These are phyloP conservation scores for Himalopsyche kuldschensis DNA, from an alignment of 2,888 invertebrate species.

Conservation along the genomic window DNA sequence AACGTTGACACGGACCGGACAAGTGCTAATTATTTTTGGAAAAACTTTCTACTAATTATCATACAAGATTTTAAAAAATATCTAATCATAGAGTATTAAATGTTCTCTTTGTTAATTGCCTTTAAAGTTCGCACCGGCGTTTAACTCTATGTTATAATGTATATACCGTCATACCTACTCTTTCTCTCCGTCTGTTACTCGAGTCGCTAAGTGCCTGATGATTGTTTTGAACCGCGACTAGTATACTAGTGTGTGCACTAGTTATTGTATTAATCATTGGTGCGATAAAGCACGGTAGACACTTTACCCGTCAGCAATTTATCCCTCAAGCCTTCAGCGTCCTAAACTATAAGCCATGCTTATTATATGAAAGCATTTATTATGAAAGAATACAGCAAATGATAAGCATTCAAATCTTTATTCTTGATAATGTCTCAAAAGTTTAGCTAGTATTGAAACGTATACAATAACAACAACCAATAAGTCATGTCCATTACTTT, in stretches of 20 bases:
- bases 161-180: not conserved
- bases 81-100: too few relatives aligned
- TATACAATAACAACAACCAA: too few relatives aligned
- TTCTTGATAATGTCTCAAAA: too few relatives aligned
- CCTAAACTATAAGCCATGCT: not conserved
- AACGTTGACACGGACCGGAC: too few relatives aligned
- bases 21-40: too few relatives aligned
- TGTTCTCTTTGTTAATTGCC: too few relatives aligned
- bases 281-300: slow-evolving; percentile 12
- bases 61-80: too few relatives aligned
- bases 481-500: too few relatives aligned
- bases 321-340: not conserved
- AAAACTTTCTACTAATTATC: too few relatives aligned
- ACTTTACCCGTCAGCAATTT: not conserved
- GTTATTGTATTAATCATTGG: slow-evolving; percentile 10
- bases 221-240: slow-evolving; percentile 3
- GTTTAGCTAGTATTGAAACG: too few relatives aligned
- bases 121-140: not conserved
- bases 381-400: too few relatives aligned
- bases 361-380: not conserved
- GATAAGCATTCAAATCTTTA: too few relatives aligned
- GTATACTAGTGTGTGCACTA: not conserved
- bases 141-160: not conserved
- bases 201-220: slow-evolving; percentile 2
- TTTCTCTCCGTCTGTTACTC: not conserved